Evolutionary conservation across 2,113 vertebrate species (phyloP), one percentile per base, ranked within the genome.

Genomic region (Phoenicopterus ruber): DNA sequence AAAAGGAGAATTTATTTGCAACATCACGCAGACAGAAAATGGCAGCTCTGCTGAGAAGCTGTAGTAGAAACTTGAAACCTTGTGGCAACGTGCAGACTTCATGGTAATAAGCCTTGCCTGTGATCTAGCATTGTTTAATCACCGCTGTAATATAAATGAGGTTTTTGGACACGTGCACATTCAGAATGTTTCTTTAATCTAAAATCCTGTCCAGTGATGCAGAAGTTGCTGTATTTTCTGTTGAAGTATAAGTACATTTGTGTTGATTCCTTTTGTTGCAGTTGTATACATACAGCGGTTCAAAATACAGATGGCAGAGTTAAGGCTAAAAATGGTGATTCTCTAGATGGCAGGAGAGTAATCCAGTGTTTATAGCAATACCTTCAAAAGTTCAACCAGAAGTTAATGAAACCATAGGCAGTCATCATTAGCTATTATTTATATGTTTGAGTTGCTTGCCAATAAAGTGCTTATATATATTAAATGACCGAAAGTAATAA

Each of bases 1-100:
- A 97, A 73, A 91, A 96, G 97, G 93, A 98, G 96, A 94, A 98
- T 98, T 98, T 98, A 98, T 98, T 94, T 96, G 97, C 96, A 93
- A 67, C 90, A 93, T 97, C 97, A 94, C 50, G 79, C 95, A 95
- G 97, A 77, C 95, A 92, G 98, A 97, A 97, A 96, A 96, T 94
- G 97, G 98, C 98, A 98, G 96, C 95, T 93, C 67, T 81, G 95
- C 97, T 84, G 96, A 96, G 96, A 57, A 93, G 94, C 94, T 54
- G 24, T 46, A 89, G 92, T 2, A 57, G 94, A 71, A 87, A 50
- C 95, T 82, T 65, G 88, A 94, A 91, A 50, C 96, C 95, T 92
- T 67, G 86, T 57, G 86, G 88, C 86, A 47, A 82, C 70, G 91
- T 52, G 73, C 55, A 78, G 90, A 8, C 92, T 77, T 93, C 88